phyloP scores from a whole-genome alignment of 1,140 invertebrate species.

The Holotrichia oblita region DNA sequence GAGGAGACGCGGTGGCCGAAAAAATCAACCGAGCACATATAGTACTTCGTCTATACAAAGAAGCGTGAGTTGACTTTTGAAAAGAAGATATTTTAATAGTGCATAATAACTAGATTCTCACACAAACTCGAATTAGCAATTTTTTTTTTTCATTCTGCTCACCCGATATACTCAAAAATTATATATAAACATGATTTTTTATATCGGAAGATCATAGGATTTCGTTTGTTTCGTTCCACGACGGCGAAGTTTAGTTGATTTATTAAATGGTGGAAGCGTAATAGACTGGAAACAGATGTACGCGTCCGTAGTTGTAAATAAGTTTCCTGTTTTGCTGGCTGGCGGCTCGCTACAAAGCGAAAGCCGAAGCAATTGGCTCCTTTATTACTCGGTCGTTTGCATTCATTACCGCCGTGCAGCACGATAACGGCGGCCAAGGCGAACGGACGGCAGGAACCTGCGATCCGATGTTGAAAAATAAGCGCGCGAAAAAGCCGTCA shows the following conservation, averaged over 20 bases:
- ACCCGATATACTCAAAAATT: no score
- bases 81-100: no score
- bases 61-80: no score
- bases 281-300: slow-evolving; percentile 20
- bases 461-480: background rate
- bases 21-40: no score
- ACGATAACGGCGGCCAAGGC: background rate
- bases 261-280: background rate
- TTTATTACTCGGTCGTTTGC: slow-evolving; percentile 31
- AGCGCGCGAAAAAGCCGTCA: slow-evolving; percentile 16
- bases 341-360: slow-evolving; percentile 27
- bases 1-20: background rate
- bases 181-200: no score
- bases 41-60: no score
- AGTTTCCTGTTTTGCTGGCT: slow-evolving; percentile 18
- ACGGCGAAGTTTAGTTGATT: slow-evolving; percentile 26
- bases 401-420: background rate
- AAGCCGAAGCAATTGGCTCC: slow-evolving; percentile 17
- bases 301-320: slow-evolving; percentile 9
- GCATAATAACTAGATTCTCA: no score
- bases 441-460: background rate
- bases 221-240: no score
- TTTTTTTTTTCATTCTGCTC: no score
- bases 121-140: no score
- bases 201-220: no score